Percentiles rank a stretch among this genome's conserved stretches.
Conservation (phyloP, 2,888 invertebrate genomes). For the Eumerus sabulonum region DNA sequence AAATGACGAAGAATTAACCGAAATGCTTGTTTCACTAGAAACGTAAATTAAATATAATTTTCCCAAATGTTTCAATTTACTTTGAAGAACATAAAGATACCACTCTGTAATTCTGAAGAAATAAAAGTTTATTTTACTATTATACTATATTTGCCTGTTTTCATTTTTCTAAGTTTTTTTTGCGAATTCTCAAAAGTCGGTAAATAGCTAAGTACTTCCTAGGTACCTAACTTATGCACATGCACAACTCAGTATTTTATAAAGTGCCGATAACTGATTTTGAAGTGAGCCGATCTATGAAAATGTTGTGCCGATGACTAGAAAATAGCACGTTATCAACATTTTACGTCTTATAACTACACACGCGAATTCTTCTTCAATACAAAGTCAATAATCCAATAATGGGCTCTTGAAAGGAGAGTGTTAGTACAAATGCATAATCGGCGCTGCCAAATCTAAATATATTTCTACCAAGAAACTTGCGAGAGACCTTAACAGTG, state of each 20-base stretch:
- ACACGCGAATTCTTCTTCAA: no score
- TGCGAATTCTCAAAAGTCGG: neutral
- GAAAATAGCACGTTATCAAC: conserved; percentile 4
- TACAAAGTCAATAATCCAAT: no score
- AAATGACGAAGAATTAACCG: conserved; percentile 5
- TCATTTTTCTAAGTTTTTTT: no score
- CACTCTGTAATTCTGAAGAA: neutral
- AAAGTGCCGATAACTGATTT: neutral
- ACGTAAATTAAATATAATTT: conserved; percentile 11
- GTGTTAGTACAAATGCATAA: no score
- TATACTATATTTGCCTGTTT: no score
- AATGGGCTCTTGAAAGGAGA: no score
- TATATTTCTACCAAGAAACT: no score
- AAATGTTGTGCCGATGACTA: neutral
- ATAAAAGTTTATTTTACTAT: conserved; percentile 7
- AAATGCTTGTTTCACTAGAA: conserved; percentile 8
- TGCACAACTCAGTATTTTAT: no score
- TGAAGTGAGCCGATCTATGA: conserved; percentile 1
- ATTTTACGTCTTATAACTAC: neutral
- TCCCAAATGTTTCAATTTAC: conserved; percentile 4
- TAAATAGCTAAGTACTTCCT: neutral
- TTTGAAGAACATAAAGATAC: neutral
- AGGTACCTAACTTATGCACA: no score
- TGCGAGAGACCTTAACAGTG: no score
- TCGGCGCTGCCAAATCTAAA: no score